phyloP scores from a whole-genome alignment of 1,140 invertebrate species.

The Popillia japonica region DNA sequence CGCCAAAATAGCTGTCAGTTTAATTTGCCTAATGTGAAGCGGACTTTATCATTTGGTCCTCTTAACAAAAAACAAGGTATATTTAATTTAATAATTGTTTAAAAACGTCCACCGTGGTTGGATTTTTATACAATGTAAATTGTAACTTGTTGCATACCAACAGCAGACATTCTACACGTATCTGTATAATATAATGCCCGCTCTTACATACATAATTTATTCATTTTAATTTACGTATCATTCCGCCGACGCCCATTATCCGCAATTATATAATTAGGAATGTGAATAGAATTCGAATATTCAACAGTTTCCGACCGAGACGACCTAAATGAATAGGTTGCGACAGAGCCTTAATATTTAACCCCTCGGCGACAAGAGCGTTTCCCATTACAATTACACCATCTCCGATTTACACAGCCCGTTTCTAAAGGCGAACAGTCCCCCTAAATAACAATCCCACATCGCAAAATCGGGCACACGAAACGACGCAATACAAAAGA shows the following conservation, averaged over 20 bases:
- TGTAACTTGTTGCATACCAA: not conserved
- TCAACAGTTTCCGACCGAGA: not conserved
- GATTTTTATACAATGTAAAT: not conserved
- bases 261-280: slow-evolving; percentile 15
- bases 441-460: slow-evolving; percentile 3
- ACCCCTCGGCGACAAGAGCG: not conserved
- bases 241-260: not conserved
- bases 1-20: too few species aligned
- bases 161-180: too few species aligned
- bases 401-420: not conserved
- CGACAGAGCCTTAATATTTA: not conserved
- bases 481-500: not conserved
- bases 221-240: not conserved
- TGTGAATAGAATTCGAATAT: not conserved
- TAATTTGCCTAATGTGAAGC: too few species aligned
- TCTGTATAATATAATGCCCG: too few species aligned
- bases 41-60: too few species aligned
- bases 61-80: too few species aligned
- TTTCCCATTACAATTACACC: not conserved
- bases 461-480: not conserved
- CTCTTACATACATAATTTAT: not conserved
- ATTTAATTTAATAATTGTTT: too few species aligned
- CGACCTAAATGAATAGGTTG: not conserved
- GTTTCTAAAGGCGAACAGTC: not conserved
- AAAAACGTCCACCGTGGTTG: too few species aligned